A percentile compares a stretch with the other conserved stretches of the same genome.
Evolutionary conservation across 2,797 vertebrate genomes (phyloP).

Genomic region (Arctocebus calabarensis): DNA sequence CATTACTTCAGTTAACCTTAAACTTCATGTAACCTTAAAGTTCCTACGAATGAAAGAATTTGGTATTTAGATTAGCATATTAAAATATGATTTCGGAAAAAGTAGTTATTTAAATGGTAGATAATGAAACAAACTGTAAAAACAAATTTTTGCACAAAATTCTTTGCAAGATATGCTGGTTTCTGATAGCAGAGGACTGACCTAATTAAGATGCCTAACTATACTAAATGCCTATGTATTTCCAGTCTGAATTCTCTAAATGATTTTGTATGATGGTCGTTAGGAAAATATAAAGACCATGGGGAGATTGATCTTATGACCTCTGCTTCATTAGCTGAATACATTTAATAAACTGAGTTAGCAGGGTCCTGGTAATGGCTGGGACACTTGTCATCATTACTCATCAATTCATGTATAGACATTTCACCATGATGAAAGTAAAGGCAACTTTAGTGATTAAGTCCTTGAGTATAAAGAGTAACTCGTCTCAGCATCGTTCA

Average conservation of each 20-base stretch:
- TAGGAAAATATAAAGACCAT: conserved; percentile 71
- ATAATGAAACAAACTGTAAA: conserved; percentile 40
- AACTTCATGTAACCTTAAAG: not conserved
- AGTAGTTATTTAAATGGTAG: conserved; percentile 48
- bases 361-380: conserved; percentile 33
- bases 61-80: conserved; percentile 36
- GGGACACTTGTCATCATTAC: conserved; percentile 26
- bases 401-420: conserved; percentile 31
- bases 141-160: conserved; percentile 57
- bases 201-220: conserved; percentile 75
- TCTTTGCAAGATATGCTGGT: conserved; percentile 22
- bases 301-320: conserved; percentile 63
- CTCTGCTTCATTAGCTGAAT: conserved; percentile 73
- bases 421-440: conserved; percentile 58
- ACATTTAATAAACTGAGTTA: conserved; percentile 72
- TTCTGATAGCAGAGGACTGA: conserved; percentile 58
- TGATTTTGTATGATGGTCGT: conserved; percentile 67
- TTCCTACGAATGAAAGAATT: conserved; percentile 44
- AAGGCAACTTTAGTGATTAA: conserved; percentile 41
- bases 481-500: conserved; percentile 18
- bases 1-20: conserved; percentile 30
- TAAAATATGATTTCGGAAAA: conserved; percentile 59
- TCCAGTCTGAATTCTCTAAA: conserved; percentile 64
- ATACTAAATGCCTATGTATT: conserved; percentile 60
- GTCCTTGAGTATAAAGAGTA: not conserved